Base-by-base conservation (phyloP, 2,888 invertebrate species). In the Athetis lepigone region DNA sequence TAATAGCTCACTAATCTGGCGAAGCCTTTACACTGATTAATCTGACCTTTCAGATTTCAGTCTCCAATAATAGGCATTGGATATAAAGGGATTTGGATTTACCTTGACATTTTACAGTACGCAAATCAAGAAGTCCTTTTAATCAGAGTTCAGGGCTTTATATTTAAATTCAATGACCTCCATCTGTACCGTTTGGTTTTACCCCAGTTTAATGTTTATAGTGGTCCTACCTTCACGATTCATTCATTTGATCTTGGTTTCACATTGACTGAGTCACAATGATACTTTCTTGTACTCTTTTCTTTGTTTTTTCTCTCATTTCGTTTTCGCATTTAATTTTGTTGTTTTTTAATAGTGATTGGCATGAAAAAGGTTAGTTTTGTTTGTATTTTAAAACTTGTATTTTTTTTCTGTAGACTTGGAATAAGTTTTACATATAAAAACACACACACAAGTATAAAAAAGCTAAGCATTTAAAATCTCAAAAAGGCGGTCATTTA, bases 341-440 rank as follows among this genome's bases (percentile, higher is more conserved):
- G 11, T 40, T 11, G 27, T 19, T 19, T 43, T 19, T 25, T 23
- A 52, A 60, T 49, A 43, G 49, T 54, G 51, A 59, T 60, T 55
- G 13, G n/a, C 11, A 25, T 37, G 7, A 37, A 29, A 23, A 19
- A 36, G 50, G 21, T 0, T 13, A 18, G 3, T 11, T 45, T 33
- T 33, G 9, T 6, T 29, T 8, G 11, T 40, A 33, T 37, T 11
- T 42, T 7, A 25, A 9, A 11, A 4, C 3, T 21, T 25, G 13
- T 2, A 43, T 11, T 29, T 29, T 27, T 45, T 45, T 9, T 16
- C 5, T n/a, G 16, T 25, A 13, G 23, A 18, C 51, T 25, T 36
- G 55, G 5, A 96, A 29, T n/a, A n/a, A n/a, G n/a, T n/a, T 7
- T 29, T 29, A 29, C 9, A 0, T 29, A 11, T 29, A 29, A 8